phyloP scores from a whole-genome alignment of 2,113 vertebrate species.

The Xiphophorus couchianus region DNA sequence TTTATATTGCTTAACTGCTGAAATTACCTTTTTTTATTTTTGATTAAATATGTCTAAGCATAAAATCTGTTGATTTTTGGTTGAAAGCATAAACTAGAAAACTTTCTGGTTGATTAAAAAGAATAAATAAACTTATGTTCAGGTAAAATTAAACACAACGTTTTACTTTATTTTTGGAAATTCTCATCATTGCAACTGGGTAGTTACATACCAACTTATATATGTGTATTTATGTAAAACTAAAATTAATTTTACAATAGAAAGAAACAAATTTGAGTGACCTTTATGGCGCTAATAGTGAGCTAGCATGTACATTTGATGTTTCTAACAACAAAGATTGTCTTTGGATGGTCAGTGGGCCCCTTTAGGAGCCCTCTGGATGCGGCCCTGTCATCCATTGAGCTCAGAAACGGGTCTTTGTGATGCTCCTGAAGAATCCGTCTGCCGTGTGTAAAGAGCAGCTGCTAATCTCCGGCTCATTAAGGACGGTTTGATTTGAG shows the following conservation, averaged over 20 bases:
- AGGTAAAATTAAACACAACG: too few relatives aligned
- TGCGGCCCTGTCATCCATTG: neutral
- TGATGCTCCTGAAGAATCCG: conserved; percentile 17
- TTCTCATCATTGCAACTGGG: too few relatives aligned
- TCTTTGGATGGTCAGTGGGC: too few relatives aligned
- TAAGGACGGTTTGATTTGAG: conserved; percentile 37
- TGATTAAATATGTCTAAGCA: too few relatives aligned
- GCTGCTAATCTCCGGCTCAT: conserved; percentile 39
- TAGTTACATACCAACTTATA: neutral
- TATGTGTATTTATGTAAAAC: neutral
- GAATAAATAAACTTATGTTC: too few relatives aligned
- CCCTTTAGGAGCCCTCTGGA: neutral
- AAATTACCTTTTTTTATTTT: too few relatives aligned
- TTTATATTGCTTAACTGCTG: too few relatives aligned
- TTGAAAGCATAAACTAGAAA: too few relatives aligned
- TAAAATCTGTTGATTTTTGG: too few relatives aligned
- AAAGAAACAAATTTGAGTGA: neutral
- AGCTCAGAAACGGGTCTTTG: neutral
- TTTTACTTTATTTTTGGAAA: too few relatives aligned
- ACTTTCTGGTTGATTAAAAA: too few relatives aligned
- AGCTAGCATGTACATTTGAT: neutral
- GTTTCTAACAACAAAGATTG: too few relatives aligned
- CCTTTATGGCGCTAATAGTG: neutral
- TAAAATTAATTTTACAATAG: neutral
- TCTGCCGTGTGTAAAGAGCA: conserved; percentile 47